Base-by-base conservation (phyloP, 1,140 invertebrate species). In the Drosophila pectinifera region DNA sequence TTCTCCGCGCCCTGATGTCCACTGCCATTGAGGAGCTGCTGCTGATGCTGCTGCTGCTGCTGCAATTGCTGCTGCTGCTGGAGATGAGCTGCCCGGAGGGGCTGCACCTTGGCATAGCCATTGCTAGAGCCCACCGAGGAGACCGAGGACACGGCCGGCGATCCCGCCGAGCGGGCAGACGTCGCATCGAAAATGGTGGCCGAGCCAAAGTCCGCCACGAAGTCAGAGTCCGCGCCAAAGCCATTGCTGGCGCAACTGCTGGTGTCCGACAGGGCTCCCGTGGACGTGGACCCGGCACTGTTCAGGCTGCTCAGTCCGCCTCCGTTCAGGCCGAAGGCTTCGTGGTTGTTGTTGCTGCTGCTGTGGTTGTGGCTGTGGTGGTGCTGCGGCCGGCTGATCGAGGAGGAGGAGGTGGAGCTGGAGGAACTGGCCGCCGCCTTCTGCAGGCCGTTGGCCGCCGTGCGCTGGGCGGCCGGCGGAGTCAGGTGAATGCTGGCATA, bases 141-240 rank as follows among this genome's bases (percentile, higher is more conserved):
- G 16, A 80, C 69, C 46, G 90, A 84, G n/a, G 89, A 86, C 8
- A 81, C 90, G 6, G 81, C 84, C 39, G 83, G 80, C 34, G 88
- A 88, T n/a, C 81, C 84, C 3, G 78, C 48, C 11, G 88, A 91
- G 31, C 84, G 83, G 7, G 86, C 77, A 39, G 85, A 91, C 14
- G 81, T 91, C 34, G 92, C 92, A 82, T 93, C 93, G 65, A 93
- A 94, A 24, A 94, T 94, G 80, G 93, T 93, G 5, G 93, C 94
- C 61, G 94, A 93, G 63, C 94, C 95, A 80, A 95, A 95, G 88
- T 95, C 94, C 8, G 94, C 95, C n/a, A 94, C 93, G 76, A 95
- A 95, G 59, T 93, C 92, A 10, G 91, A 69, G 63, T 94, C 93
- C 20, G 93, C 78, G 1, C 93, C 93, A 16, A 92, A 92, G 14